Conservation (phyloP, 2,113 vertebrate species). For the Pelecanoides urinatrix region DNA sequence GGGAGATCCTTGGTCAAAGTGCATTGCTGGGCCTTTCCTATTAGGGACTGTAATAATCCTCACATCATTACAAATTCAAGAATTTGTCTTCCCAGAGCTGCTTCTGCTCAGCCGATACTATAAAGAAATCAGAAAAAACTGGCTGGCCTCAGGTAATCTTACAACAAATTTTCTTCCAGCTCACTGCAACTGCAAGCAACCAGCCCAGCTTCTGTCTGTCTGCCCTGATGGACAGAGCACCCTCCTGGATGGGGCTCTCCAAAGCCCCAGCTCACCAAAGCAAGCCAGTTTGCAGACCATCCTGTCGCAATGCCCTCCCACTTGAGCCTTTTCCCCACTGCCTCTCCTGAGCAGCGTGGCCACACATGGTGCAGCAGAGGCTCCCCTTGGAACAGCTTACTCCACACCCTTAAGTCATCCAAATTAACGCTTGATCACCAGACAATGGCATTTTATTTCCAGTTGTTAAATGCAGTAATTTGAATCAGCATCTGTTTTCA, state of each 20-base stretch:
- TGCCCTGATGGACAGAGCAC: background rate
- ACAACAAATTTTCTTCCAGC: background rate
- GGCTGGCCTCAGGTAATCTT: background rate
- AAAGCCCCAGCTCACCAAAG: background rate
- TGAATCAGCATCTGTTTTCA: conserved; percentile 13
- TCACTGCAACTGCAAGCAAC: background rate
- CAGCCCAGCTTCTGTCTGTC: background rate
- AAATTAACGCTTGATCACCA: background rate
- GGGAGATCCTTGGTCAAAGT: background rate
- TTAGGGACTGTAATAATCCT: background rate
- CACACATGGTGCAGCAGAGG: background rate
- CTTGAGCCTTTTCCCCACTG: background rate
- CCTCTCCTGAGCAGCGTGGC: background rate
- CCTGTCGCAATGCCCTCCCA: accelerated
- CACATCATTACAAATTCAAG: background rate
- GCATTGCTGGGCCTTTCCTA: background rate
- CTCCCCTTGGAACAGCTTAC: background rate
- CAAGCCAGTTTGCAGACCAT: background rate
- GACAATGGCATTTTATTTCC: background rate
- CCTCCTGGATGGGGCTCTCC: background rate
- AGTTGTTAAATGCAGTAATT: background rate
- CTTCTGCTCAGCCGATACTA: background rate
- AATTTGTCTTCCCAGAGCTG: background rate
- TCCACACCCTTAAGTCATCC: background rate
- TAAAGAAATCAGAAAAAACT: background rate